These are phyloP conservation scores for Tolypeutes matacus DNA, from an alignment of 2,797 vertebrate species.

Conservation along the genomic window DNA sequence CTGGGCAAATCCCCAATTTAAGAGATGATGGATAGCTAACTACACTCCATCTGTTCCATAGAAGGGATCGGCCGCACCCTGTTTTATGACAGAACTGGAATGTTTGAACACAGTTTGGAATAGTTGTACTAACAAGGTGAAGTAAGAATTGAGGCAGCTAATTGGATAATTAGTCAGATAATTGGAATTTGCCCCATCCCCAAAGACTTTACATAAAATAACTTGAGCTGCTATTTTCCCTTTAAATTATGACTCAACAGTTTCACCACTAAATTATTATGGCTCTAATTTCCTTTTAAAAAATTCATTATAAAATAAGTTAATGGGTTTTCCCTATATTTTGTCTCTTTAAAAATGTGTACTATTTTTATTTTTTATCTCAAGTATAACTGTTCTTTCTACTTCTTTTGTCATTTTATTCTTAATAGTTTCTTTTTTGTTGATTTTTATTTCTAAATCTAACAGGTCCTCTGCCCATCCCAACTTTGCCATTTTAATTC, in stretches of 20 bases:
- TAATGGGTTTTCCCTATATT: neutral
- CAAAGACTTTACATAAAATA: slow-evolving; percentile 13
- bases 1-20: slow-evolving; percentile 25
- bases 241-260: slow-evolving; percentile 21
- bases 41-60: neutral
- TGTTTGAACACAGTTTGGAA: slow-evolving; percentile 52
- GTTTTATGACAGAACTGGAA: neutral
- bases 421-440: neutral
- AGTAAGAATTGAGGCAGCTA: slow-evolving; percentile 44
- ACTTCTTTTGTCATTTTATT: neutral
- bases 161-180: slow-evolving; percentile 55
- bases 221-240: slow-evolving; percentile 17
- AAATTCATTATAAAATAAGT: slow-evolving; percentile 22
- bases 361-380: neutral
- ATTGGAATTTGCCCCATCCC: neutral
- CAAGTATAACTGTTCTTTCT: neutral
- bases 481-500: slow-evolving; percentile 80
- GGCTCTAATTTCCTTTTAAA: neutral
- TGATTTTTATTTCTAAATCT: neutral
- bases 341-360: neutral
- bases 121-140: slow-evolving; percentile 59
- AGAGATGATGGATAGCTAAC: neutral
- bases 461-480: neutral
- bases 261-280: neutral
- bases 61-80: neutral